Percentiles rank a stretch among this genome's conserved stretches.
Evolutionary conservation across 1,140 invertebrate species (phyloP).

Genomic region (Zaprionus lachaisei): DNA sequence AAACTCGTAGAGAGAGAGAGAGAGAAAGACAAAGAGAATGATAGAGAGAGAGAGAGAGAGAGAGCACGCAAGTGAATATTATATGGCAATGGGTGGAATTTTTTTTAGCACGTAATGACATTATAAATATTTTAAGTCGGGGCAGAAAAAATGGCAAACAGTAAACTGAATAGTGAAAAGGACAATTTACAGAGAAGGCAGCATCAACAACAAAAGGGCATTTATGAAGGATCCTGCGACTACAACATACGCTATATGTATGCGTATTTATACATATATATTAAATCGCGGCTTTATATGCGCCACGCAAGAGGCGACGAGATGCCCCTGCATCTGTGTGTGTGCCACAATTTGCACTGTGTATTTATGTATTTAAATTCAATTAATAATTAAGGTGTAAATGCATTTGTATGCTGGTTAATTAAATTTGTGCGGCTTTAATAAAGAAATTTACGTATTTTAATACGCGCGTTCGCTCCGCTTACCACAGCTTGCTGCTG

Average conservation of each 20-base stretch:
- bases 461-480: slow-evolving; percentile 36
- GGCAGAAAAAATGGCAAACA: slow-evolving; percentile 6
- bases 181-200: slow-evolving; percentile 7
- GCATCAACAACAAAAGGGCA: slow-evolving; percentile 6
- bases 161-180: slow-evolving; percentile 21
- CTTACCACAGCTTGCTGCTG: slow-evolving; percentile 45
- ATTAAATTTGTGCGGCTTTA: slow-evolving; percentile 84
- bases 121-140: slow-evolving; percentile 42
- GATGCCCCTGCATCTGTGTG: not conserved
- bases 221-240: not conserved
- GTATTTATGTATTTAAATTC: slow-evolving; percentile 81
- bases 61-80: slow-evolving; percentile 31
- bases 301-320: not conserved
- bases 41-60: not conserved
- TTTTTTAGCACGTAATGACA: slow-evolving; percentile 17
- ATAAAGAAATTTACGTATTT: slow-evolving; percentile 81
- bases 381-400: slow-evolving; percentile 84
- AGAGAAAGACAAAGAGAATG: not conserved
- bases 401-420: slow-evolving; percentile 82
- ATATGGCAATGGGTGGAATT: slow-evolving; percentile 13
- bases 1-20: slow-evolving; percentile 16
- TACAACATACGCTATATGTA: slow-evolving; percentile 2
- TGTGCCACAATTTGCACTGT: slow-evolving; percentile 35
- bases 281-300: slow-evolving; percentile 38
- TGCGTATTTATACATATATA: slow-evolving; percentile 8